Conservation (phyloP, 2,113 vertebrate genomes). For the Caretta caretta region DNA sequence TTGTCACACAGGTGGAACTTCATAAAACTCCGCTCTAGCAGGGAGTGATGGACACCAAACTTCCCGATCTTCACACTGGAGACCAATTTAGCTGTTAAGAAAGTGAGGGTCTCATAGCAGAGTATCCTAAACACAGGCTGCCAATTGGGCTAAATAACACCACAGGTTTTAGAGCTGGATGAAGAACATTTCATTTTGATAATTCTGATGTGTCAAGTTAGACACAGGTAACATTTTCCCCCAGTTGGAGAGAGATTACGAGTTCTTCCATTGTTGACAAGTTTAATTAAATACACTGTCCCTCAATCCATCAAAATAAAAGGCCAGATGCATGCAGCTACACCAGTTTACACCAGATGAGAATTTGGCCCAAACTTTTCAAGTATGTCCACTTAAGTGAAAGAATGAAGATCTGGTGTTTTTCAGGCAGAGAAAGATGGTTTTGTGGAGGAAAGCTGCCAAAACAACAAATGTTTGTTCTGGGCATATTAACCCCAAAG, state of each 20-base stretch:
- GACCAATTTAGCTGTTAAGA: background rate
- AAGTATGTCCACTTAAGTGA: background rate
- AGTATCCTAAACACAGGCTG: background rate
- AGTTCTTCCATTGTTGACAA: background rate
- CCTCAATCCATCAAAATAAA: background rate
- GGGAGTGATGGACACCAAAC: background rate
- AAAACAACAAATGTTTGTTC: background rate
- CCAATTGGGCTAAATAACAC: background rate
- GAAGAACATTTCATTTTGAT: background rate
- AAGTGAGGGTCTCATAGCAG: background rate
- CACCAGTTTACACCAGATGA: background rate
- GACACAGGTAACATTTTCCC: background rate
- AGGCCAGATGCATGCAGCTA: background rate
- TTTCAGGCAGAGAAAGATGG: background rate
- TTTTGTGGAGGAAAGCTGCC: background rate
- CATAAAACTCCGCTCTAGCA: conserved; percentile 14
- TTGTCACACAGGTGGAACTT: conserved; percentile 17
- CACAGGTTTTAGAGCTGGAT: background rate
- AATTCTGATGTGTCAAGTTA: background rate
- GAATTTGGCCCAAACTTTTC: background rate
- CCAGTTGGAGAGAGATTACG: background rate
- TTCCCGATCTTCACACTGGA: background rate
- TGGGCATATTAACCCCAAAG: conserved; percentile 17
- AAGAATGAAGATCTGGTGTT: background rate
- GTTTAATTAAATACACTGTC: background rate